Evolutionary conservation across 2,113 vertebrate genomes (phyloP).

Genomic region (Stigmatopora nigra): DNA sequence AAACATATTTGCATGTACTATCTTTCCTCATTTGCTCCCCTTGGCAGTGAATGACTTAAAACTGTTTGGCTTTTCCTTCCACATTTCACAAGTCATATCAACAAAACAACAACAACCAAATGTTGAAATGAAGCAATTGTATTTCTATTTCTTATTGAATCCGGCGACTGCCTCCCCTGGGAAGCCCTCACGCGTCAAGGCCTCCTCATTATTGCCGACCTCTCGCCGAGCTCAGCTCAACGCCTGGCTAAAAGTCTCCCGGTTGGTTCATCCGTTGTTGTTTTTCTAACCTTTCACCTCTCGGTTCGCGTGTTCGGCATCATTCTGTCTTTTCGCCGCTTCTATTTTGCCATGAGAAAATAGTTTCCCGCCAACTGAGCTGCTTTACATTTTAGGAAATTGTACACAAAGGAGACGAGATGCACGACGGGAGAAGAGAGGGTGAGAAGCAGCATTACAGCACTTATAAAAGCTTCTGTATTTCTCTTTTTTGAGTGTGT

Average conservation of each 20-base stretch:
- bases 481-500: background rate
- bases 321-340: slow-evolving; percentile 12
- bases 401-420: slow-evolving; percentile 14
- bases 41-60: no score
- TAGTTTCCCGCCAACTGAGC: slow-evolving; percentile 33
- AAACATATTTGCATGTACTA: no score
- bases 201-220: slow-evolving; percentile 48
- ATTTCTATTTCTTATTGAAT: slow-evolving; percentile 43
- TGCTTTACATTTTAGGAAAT: slow-evolving; percentile 26
- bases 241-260: slow-evolving; percentile 26
- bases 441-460: slow-evolving; percentile 22
- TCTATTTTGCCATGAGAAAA: slow-evolving; percentile 31
- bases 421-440: slow-evolving; percentile 4
- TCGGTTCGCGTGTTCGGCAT: slow-evolving; percentile 16
- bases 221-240: slow-evolving; percentile 39
- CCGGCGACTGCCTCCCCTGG: slow-evolving; percentile 53
- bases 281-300: slow-evolving; percentile 17
- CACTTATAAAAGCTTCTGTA: slow-evolving; percentile 15
- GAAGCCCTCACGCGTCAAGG: slow-evolving; percentile 44
- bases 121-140: no score
- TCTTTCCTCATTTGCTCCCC: no score
- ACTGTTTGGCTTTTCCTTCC: no score
- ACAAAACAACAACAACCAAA: no score
- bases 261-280: background rate
- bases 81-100: no score